Evolutionary conservation across 2,888 invertebrate species (phyloP).

Genomic region (Kuschelorhynchus macadamiae): DNA sequence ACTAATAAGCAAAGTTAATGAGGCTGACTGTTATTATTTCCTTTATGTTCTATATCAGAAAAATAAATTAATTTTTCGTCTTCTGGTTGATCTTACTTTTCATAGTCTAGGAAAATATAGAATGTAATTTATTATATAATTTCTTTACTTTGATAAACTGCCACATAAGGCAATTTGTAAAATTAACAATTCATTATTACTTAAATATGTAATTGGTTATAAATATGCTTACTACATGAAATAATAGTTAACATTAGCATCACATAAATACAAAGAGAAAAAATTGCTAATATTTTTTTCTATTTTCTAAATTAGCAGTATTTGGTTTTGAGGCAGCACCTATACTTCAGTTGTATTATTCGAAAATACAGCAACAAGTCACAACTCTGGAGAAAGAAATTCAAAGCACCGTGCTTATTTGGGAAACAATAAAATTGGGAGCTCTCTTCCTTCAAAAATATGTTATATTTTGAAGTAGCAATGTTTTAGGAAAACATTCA

Average conservation of each 20-base stretch:
- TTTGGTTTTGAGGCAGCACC: too few species aligned
- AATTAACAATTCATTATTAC: too few species aligned
- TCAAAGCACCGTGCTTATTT: too few species aligned
- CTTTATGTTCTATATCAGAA: constrained; percentile 31
- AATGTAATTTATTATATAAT: constrained; percentile 28
- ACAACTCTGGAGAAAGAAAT: too few species aligned
- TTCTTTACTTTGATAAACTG: constrained; percentile 33
- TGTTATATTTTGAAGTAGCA: too few species aligned
- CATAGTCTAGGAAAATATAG: constrained; percentile 37
- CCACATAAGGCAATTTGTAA: constrained; percentile 3
- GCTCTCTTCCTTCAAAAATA: too few species aligned
- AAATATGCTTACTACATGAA: constrained; percentile 16
- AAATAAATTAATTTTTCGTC: constrained; percentile 35
- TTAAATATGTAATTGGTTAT: constrained; percentile 19
- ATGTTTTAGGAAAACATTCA: too few species aligned
- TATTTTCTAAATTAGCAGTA: too few species aligned
- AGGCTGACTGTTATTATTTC: background rate
- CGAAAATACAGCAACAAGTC: too few species aligned
- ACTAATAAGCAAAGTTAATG: constrained; percentile 24
- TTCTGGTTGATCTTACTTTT: constrained; percentile 17
- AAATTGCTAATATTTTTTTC: too few species aligned
- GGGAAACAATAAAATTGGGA: too few species aligned
- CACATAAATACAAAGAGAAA: constrained; percentile 41
- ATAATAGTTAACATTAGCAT: constrained; percentile 35
- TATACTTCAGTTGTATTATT: too few species aligned